Conservation (phyloP, 2,888 invertebrate species). For the Sesia bembeciformis region DNA sequence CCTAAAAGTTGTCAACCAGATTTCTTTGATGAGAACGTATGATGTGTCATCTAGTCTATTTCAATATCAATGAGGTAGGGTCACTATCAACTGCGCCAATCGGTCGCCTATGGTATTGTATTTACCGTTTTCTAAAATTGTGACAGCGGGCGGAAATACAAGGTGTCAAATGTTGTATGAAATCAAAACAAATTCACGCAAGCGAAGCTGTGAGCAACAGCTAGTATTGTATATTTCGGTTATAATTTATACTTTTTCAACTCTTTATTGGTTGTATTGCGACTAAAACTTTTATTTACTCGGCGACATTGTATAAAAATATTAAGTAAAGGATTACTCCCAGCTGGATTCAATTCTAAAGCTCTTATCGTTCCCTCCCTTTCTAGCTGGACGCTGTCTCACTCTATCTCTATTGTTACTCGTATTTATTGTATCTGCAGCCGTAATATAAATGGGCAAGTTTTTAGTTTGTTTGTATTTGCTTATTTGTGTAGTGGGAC, state of each 20-base stretch:
- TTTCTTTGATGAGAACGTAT: no score
- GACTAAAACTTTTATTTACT: background rate
- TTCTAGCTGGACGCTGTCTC: background rate
- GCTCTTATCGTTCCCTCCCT: background rate
- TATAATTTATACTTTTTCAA: background rate
- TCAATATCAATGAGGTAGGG: no score
- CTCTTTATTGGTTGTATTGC: background rate
- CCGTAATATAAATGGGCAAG: conserved; percentile 30
- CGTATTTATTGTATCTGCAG: conserved; percentile 28
- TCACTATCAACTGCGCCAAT: no score
- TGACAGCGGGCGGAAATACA: no score
- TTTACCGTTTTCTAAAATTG: no score
- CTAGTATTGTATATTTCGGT: no score
- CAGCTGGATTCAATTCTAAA: background rate
- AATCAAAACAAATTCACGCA: no score
- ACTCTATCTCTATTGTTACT: conserved; percentile 22
- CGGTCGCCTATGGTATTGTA: no score
- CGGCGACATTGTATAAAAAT: background rate
- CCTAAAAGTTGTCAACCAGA: no score
- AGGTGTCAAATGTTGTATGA: no score
- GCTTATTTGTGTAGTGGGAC: conserved; percentile 32
- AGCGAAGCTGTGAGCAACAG: no score
- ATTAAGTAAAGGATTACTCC: background rate
- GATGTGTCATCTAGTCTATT: no score
- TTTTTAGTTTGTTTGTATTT: conserved; percentile 27